These are phyloP conservation scores for Platycheirus albimanus DNA, from an alignment of 2,888 invertebrate species.

Conservation along the genomic window DNA sequence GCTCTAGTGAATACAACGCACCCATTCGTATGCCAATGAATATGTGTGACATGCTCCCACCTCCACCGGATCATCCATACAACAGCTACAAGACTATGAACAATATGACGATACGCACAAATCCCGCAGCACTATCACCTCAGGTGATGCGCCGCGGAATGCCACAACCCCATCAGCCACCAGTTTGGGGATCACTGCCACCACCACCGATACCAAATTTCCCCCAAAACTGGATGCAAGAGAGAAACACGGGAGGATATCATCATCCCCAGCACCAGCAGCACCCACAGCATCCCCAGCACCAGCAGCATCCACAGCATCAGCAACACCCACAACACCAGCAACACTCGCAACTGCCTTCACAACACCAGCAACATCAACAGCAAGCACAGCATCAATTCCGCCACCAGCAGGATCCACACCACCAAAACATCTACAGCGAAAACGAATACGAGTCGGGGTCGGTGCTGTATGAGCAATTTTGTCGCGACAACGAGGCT, in stretches of 20 bases:
- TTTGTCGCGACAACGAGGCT: conserved; percentile 76
- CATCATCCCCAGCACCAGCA: conserved; percentile 57
- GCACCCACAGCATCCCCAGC: conserved; percentile 29
- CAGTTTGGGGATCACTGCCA: conserved; percentile 75
- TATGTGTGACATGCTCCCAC: conserved; percentile 87
- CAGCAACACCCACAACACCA: conserved; percentile 31
- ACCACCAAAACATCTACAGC: conserved; percentile 70
- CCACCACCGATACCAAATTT: conserved; percentile 77
- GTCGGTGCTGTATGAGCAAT: conserved; percentile 77
- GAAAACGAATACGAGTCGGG: conserved; percentile 78
- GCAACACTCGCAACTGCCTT: conserved; percentile 20
- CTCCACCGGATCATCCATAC: conserved; percentile 83
- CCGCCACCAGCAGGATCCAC: conserved; percentile 61
- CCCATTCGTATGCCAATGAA: conserved; percentile 83
- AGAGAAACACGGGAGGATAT: conserved; percentile 60
- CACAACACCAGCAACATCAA: conserved; percentile 43
- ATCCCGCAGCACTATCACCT: conserved; percentile 77
- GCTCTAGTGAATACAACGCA: conserved; percentile 84
- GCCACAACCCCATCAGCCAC: conserved; percentile 74
- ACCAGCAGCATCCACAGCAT: conserved; percentile 36
- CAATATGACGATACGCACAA: conserved; percentile 78
- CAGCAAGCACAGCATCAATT: conserved; percentile 57
- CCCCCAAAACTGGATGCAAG: conserved; percentile 77
- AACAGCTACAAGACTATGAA: conserved; percentile 75
- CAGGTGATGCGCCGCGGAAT: conserved; percentile 75